Conservation (phyloP, 2,888 invertebrate genomes). For the Amphipoea oculea region DNA sequence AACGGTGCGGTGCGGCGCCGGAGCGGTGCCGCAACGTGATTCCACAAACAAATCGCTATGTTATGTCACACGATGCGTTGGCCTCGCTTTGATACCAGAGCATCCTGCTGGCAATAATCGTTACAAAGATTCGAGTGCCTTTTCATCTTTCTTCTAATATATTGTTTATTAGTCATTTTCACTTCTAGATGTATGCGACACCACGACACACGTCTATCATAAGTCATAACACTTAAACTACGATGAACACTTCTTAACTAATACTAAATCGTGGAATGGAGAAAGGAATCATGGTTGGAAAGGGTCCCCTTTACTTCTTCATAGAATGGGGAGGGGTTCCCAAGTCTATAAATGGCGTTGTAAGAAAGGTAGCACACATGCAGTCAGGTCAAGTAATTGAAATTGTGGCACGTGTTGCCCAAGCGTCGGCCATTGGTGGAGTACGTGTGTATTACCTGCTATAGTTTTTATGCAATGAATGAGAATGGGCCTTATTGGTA, state of each 20-base stretch:
- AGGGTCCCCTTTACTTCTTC: conserved; percentile 8
- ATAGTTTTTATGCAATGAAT: background rate
- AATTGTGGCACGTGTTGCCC: background rate
- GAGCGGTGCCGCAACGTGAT: no score
- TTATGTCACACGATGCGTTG: no score
- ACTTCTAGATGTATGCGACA: background rate
- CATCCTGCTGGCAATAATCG: background rate
- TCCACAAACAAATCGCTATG: no score
- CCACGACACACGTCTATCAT: conserved; percentile 14
- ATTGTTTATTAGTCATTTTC: background rate
- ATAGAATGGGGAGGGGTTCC: conserved; percentile 19
- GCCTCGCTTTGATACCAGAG: background rate
- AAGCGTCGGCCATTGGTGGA: no score
- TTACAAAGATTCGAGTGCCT: background rate
- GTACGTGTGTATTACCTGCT: background rate
- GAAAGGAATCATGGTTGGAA: conserved; percentile 56
- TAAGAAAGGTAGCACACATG: background rate
- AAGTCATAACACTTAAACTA: conserved; percentile 57
- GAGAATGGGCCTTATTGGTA: background rate
- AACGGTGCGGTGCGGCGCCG: no score
- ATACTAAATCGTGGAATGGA: conserved; percentile 76
- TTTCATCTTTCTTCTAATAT: background rate
- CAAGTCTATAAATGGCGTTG: background rate
- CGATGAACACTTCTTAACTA: conserved; percentile 72
- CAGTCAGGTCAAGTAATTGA: background rate